Base-by-base conservation (phyloP, 2,888 invertebrate species). In the Drosophila villosipedis region DNA sequence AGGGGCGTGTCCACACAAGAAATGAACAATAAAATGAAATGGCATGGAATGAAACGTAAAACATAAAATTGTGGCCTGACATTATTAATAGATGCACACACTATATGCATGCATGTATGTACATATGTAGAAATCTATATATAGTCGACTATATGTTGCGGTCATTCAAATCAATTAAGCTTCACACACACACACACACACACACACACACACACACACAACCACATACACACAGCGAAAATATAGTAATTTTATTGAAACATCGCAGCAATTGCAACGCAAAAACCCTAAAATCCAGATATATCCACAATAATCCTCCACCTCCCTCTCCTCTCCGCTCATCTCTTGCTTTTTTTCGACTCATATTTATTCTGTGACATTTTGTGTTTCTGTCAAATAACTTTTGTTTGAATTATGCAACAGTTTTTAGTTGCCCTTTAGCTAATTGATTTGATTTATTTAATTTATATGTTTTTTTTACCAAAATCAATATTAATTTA, bases 41-140 rank as follows among this genome's bases (percentile, higher is more conserved):
- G 82, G 82, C 68, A 77, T 79, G 90, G 90, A 84, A 89, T 82
- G 79, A 74, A 84, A 85, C 77, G 88, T 77, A 76, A 74, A 79
- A 87, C 77, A 87, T 76, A 76, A 76, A 72, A 82, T 84, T 88
- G 84, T 66, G 84, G 85, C 73, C 73, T 59, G 73, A 74, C 72
- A 82, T 90, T 84, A 84, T 82, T 82, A 84, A 80, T 87, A 76
- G 79, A 79, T 71, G 82, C 73, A 81, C 60, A 76, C 41, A 14
- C 47, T 4, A 25, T 9, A 58, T 53, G 61, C 7, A 39, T 5
- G 35, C 19, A 31, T 25, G 7, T 25, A 2, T 14, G n/a, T 31
- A 52, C 25, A 19, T 30, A 16, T 66, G 66, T 49, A 25, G 6
- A 37, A 37, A 37, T 57, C 16, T 22, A n/a, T 37, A 25, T 37